Evolutionary conservation across 2,113 vertebrate species (phyloP), one percentile per base, ranked within the genome.

Genomic region (Coreoperca whiteheadi): DNA sequence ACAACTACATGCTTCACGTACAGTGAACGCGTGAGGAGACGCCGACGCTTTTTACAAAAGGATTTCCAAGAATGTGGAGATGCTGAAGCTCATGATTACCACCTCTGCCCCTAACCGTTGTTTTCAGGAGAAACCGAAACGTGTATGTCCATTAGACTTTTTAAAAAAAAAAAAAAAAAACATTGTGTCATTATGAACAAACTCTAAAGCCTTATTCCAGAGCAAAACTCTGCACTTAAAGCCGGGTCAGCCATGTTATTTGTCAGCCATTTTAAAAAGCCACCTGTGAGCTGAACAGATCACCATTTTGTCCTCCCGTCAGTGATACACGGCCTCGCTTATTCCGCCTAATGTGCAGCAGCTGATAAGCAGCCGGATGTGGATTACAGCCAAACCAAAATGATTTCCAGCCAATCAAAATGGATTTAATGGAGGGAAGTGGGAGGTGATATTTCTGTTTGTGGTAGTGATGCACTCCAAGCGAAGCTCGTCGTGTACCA

Each of bases 311-410:
- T 73, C 37, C 30, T 67, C 41, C 59, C 30, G 4, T 39, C 69
- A 50, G 9, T 34, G 73, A 63, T 48, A 68, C 73, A 51, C 48
- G 15, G 51, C 66, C 63, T 61, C 54, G 4, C 57, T 18, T 21
- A 6, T 50, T 76, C 83, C 12, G 37, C 34, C 65, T 84, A 56
- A 74, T 77, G 82, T 54, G 80, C 11, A 50, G 37, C 89, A 81
- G 74, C 77, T 79, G 83, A 88, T 81, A 69, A 77, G 59, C 34
- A 71, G 79, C 67, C 43, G 53, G 65, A 72, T 25, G 30, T 69
- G 68, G 63, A 60, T 4, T 1, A 0, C 37, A 1, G 69, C 82
- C 85, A 87, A 56, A 77, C 53, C 57, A 34, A 48, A 39, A 54
- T 25, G 12, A 37, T 56, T 30, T 30, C 6, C 41, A 76, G 53